These are phyloP conservation scores for Malurus leucopterus DNA, from an alignment of 2,797 vertebrate genomes.

Conservation along the genomic window DNA sequence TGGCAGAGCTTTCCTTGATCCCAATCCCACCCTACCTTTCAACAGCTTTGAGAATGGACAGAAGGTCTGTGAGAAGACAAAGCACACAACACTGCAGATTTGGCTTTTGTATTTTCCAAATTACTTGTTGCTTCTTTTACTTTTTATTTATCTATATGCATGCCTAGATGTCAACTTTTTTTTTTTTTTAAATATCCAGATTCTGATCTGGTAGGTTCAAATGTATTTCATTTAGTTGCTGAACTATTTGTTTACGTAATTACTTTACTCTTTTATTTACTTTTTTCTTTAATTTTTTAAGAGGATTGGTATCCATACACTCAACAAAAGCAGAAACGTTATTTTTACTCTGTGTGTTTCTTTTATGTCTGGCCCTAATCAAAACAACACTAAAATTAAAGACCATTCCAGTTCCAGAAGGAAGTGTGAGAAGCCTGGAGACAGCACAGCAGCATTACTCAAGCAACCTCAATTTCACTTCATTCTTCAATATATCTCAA, in stretches of 20 bases:
- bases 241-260: neutral
- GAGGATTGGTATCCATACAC: neutral
- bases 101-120: neutral
- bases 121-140: neutral
- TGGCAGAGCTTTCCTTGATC: neutral
- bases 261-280: too few relatives aligned
- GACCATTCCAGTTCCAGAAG: neutral
- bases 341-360: neutral
- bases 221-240: neutral
- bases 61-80: neutral
- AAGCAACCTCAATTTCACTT: neutral
- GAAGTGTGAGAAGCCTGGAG: neutral
- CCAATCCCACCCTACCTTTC: rapidly evolving
- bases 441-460: neutral
- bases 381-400: neutral
- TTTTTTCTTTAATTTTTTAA: neutral
- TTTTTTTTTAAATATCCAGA: neutral
- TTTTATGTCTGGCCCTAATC: neutral
- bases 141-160: neutral
- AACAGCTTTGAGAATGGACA: neutral
- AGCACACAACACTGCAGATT: neutral
- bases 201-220: neutral
- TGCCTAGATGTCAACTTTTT: neutral
- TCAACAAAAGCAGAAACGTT: neutral
- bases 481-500: neutral